These are phyloP conservation scores for Danio kyathit DNA, from an alignment of 2,797 vertebrate genomes.

Conservation along the genomic window DNA sequence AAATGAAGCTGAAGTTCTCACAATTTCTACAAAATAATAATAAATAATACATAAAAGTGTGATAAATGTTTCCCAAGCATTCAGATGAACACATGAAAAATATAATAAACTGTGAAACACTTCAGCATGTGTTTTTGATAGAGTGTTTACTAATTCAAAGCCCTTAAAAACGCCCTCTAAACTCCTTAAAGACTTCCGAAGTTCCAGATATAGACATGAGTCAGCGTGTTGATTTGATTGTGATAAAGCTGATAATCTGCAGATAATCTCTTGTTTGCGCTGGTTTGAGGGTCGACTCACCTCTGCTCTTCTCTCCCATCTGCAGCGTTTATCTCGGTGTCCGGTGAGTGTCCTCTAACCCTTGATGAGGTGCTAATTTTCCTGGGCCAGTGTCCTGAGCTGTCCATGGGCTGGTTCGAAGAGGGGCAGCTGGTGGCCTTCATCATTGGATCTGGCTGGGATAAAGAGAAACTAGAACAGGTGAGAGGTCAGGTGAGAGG, in stretches of 20 bases:
- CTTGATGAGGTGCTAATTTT: conserved; percentile 82
- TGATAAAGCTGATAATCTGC: conserved; percentile 17
- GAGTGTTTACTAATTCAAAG: not conserved
- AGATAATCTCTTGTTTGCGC: conserved; percentile 37
- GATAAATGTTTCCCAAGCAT: too few relatives aligned
- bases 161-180: not conserved
- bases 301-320: not conserved
- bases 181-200: not conserved
- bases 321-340: conserved; percentile 82
- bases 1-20: too few relatives aligned
- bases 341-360: conserved; percentile 82
- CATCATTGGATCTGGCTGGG: conserved; percentile 84
- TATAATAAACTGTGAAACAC: too few relatives aligned
- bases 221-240: conserved; percentile 25
- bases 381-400: conserved; percentile 80
- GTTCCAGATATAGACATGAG: conserved; percentile 9
- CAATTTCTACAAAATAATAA: too few relatives aligned
- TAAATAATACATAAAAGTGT: too few relatives aligned
- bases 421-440: conserved; percentile 83
- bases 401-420: conserved; percentile 85
- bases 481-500: conserved; percentile 62
- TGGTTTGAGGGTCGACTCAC: conserved; percentile 43
- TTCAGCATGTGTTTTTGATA: too few relatives aligned
- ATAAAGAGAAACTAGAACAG: conserved; percentile 80
- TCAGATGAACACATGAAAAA: too few relatives aligned